A percentile compares a stretch with the other conserved stretches of the same genome.
Conservation (phyloP, 2,888 invertebrate species). For the Ganaspis brasiliensis region DNA sequence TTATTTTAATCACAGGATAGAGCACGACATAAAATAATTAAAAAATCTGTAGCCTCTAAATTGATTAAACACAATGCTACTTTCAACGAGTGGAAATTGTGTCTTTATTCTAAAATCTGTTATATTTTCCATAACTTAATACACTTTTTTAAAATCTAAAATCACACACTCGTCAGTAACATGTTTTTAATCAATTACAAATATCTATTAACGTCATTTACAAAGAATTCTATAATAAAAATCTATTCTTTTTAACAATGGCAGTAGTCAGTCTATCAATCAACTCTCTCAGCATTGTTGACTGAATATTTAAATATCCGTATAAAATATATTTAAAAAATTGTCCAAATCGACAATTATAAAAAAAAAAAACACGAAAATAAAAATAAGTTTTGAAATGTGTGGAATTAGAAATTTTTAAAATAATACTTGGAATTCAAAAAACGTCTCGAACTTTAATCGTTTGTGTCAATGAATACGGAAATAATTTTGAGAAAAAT, state of each 20-base stretch:
- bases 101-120: background rate
- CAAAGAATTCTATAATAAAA: conserved; percentile 22
- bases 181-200: background rate
- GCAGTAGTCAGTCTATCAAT: conserved; percentile 40
- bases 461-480: too few species aligned
- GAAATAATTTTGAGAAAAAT: too few species aligned
- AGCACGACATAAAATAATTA: background rate
- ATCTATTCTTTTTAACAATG: conserved; percentile 28
- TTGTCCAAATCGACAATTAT: background rate
- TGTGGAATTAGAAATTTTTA: too few species aligned
- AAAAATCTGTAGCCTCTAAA: conserved; percentile 1
- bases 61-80: background rate
- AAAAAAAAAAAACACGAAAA: too few species aligned
- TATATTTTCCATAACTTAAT: background rate
- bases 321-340: background rate
- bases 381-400: too few species aligned
- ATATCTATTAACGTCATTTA: background rate
- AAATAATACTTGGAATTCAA: too few species aligned
- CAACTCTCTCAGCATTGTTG: background rate
- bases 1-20: conserved; percentile 18
- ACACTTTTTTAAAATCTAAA: background rate
- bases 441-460: too few species aligned
- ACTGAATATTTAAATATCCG: too few species aligned
- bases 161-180: background rate
- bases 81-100: background rate